phyloP scores from a whole-genome alignment of 2,113 vertebrate species.

The Salvelinus sp. region DNA sequence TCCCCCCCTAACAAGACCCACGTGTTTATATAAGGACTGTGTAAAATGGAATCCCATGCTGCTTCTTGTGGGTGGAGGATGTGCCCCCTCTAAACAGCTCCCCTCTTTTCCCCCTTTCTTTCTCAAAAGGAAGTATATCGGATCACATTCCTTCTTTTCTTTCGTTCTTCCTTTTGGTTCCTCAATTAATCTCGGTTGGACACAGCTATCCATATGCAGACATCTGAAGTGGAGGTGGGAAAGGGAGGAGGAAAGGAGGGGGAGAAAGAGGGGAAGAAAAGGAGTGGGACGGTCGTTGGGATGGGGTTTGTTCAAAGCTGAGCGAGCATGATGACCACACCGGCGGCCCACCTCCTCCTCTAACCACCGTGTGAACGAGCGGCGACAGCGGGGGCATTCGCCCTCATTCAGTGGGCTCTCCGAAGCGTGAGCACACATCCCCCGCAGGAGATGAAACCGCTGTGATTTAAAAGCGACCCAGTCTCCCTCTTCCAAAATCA shows the following conservation, averaged over 20 bases:
- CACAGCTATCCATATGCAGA: neutral
- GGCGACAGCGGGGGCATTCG: slow-evolving; percentile 23
- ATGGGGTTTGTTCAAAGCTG: slow-evolving; percentile 34
- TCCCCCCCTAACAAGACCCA: too few species aligned
- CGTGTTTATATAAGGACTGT: too few species aligned
- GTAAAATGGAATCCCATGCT: slow-evolving; percentile 37
- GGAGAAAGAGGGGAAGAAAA: neutral
- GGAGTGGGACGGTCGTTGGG: slow-evolving; percentile 6
- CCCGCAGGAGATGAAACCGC: slow-evolving; percentile 67
- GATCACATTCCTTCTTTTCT: neutral
- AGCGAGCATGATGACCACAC: slow-evolving; percentile 37
- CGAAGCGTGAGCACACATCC: slow-evolving; percentile 45
- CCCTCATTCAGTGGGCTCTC: slow-evolving; percentile 36
- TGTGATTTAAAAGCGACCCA: slow-evolving; percentile 68
- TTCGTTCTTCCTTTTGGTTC: neutral
- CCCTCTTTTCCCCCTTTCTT: neutral
- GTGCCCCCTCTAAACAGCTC: neutral
- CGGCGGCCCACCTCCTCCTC: neutral
- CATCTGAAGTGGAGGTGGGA: neutral
- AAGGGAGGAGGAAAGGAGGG: neutral
- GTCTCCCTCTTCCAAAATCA: slow-evolving; percentile 25
- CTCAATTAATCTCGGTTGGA: neutral
- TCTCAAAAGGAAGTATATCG: neutral
- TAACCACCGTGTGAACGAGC: slow-evolving; percentile 29
- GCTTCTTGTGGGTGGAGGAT: slow-evolving; percentile 32